Evolutionary conservation across 2,113 vertebrate species (phyloP).

Genomic region (Orthonyx spaldingii): DNA sequence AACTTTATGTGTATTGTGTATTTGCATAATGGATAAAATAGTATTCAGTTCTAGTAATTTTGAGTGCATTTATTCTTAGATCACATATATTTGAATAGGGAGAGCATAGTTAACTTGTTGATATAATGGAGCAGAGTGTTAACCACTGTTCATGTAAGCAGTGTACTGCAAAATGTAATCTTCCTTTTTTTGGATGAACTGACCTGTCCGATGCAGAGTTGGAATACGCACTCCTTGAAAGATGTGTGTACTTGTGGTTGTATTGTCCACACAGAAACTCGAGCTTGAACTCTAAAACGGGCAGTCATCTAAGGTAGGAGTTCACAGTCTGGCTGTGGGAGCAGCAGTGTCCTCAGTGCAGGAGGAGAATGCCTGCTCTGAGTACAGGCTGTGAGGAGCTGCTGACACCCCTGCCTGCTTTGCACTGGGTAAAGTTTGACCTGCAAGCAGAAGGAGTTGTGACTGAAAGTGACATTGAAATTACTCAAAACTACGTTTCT

Average conservation of each 20-base stretch:
- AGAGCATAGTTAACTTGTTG: not conserved
- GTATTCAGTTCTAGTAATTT: not conserved
- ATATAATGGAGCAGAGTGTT: not conserved
- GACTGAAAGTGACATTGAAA: not conserved
- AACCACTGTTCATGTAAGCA: not conserved
- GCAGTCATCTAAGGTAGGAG: not conserved
- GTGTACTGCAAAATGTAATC: not conserved
- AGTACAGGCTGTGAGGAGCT: not conserved
- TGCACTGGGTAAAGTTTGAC: not conserved
- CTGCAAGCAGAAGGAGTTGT: not conserved
- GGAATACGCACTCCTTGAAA: not conserved
- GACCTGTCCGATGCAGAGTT: accelerated
- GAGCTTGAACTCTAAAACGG: not conserved
- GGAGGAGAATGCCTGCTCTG: not conserved
- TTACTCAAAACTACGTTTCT: not conserved
- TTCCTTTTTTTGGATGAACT: not conserved
- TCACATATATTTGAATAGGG: not conserved
- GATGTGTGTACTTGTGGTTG: accelerated
- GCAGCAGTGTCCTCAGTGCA: not conserved
- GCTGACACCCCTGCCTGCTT: not conserved
- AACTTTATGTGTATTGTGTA: not conserved
- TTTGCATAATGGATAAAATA: not conserved
- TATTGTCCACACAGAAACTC: accelerated
- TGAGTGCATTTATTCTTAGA: not conserved
- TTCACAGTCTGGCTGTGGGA: not conserved